phyloP scores from a whole-genome alignment of 2,888 invertebrate genomes.

The Lasioglossum vierecki region DNA sequence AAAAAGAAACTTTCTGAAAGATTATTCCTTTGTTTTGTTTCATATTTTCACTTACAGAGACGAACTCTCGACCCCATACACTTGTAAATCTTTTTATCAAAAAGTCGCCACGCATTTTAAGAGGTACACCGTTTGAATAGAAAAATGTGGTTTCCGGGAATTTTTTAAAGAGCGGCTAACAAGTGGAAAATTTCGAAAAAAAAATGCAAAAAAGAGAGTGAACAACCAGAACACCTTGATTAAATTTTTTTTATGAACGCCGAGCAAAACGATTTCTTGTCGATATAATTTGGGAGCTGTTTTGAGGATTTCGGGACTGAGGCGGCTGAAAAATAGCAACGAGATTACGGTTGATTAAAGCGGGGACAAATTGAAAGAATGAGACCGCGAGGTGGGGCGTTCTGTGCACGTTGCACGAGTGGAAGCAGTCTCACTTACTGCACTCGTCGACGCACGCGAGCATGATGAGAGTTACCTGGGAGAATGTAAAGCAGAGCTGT shows the following conservation, averaged over 20 bases:
- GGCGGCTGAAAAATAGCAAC: neutral
- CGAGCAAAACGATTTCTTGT: neutral
- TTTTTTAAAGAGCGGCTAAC: neutral
- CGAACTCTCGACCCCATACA: neutral
- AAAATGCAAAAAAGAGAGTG: neutral
- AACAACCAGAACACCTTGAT: neutral
- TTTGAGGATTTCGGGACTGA: neutral
- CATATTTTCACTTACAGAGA: neutral
- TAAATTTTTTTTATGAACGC: neutral
- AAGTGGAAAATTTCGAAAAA: neutral
- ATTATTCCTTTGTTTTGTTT: neutral
- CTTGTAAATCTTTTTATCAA: neutral
- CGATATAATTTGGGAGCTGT: neutral
- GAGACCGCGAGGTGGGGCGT: neutral
- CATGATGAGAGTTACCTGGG: conserved; percentile 2
- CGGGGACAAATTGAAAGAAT: conserved; percentile 14
- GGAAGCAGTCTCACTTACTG: conserved; percentile 12
- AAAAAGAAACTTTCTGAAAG: neutral
- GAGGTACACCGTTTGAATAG: neutral
- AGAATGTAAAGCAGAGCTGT: neutral
- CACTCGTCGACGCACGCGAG: conserved; percentile 11
- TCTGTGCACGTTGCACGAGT: conserved; percentile 23
- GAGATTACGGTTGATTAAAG: conserved; percentile 10
- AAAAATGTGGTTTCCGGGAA: neutral
- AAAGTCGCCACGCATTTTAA: neutral